phyloP scores from a whole-genome alignment of 2,888 invertebrate species.

The Biston betularia region DNA sequence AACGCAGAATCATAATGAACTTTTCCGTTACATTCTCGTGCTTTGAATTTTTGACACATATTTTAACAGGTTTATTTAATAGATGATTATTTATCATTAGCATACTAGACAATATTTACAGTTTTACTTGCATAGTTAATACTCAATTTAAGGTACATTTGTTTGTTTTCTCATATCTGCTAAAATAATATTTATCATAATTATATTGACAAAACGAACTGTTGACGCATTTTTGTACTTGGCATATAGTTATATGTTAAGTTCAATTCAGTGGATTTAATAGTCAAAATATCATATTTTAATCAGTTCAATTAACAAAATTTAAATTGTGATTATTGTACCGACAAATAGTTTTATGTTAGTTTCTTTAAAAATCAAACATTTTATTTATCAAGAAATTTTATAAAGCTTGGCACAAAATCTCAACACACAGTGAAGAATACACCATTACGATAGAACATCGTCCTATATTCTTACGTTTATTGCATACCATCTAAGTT shows the following conservation, averaged over 20 bases:
- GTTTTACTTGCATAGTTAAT: too few species aligned
- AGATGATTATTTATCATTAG: not conserved
- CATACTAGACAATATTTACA: not conserved
- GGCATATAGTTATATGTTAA: too few species aligned
- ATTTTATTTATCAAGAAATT: not conserved
- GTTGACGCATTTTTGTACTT: too few species aligned
- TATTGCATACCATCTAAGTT: constrained; percentile 25
- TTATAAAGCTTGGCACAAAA: not conserved
- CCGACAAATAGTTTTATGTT: too few species aligned
- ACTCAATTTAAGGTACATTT: too few species aligned
- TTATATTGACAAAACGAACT: too few species aligned
- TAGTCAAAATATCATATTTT: too few species aligned
- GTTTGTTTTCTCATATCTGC: too few species aligned
- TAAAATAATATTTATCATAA: too few species aligned
- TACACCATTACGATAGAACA: constrained; percentile 3
- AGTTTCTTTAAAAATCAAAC: not conserved
- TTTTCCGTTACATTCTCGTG: constrained; percentile 25
- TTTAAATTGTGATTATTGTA: too few species aligned
- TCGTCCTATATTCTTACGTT: constrained; percentile 4
- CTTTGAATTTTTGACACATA: constrained; percentile 23
- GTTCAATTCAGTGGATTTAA: too few species aligned
- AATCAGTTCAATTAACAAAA: too few species aligned
- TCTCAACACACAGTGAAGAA: not conserved
- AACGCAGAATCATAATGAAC: constrained; percentile 21
- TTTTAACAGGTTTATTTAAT: constrained; percentile 4